Evolutionary conservation across 2,888 invertebrate genomes (phyloP).

Genomic region (Metalampra italica): DNA sequence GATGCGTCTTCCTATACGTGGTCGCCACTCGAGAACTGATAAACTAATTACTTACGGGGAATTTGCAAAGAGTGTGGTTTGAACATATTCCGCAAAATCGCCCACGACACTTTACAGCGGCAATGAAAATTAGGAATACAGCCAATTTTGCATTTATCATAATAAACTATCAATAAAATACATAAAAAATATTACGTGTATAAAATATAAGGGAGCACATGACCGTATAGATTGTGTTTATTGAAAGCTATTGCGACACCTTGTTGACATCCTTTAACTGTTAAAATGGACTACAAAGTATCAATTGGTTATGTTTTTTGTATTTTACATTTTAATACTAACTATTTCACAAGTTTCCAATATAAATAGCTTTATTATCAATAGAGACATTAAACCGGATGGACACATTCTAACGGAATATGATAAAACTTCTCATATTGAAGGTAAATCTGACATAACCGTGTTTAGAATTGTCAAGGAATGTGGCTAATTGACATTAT

Average conservation of each 20-base stretch:
- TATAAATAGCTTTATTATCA: constrained; percentile 28
- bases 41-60: constrained; percentile 41
- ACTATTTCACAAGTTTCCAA: constrained; percentile 28
- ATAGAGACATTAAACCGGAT: constrained; percentile 16
- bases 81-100: constrained; percentile 53
- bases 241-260: constrained; percentile 2
- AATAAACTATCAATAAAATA: constrained; percentile 43
- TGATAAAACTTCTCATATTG: constrained; percentile 16
- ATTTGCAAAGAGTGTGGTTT: constrained; percentile 59
- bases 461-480: background rate
- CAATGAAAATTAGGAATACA: constrained; percentile 39
- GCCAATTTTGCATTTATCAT: constrained; percentile 58
- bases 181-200: constrained; percentile 18
- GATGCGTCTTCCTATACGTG: too few species aligned
- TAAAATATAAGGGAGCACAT: constrained; percentile 25
- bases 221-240: constrained; percentile 16
- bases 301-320: constrained; percentile 63
- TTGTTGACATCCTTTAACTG: constrained; percentile 18
- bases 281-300: constrained; percentile 47
- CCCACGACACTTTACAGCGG: constrained; percentile 19
- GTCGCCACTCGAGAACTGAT: too few species aligned
- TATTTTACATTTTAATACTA: constrained; percentile 48
- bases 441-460: constrained; percentile 22
- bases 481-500: background rate
- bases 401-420: constrained; percentile 14